A percentile compares a stretch with the other conserved stretches of the same genome.
Evolutionary conservation across 1,140 invertebrate species (phyloP).

Genomic region (Chlorops oryzae): DNA sequence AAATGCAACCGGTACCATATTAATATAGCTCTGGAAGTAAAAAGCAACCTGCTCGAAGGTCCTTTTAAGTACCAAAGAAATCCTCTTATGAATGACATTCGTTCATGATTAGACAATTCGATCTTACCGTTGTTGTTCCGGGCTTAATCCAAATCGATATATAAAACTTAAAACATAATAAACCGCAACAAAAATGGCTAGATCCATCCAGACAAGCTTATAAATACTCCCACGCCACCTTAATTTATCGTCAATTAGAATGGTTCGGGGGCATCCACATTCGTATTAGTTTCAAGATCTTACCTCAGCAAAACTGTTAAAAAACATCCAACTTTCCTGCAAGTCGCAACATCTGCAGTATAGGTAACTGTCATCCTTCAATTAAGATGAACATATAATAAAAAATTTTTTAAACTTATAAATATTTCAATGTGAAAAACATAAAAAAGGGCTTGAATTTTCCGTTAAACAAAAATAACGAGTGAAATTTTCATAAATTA

Average conservation of each 20-base stretch:
- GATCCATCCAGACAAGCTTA: conserved; percentile 89
- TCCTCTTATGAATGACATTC: background rate
- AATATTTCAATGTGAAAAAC: too few species aligned
- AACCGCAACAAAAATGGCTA: conserved; percentile 70
- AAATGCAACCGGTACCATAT: conserved; percentile 78
- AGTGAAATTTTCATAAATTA: too few species aligned
- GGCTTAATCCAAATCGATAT: conserved; percentile 73
- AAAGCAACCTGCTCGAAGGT: conserved; percentile 65
- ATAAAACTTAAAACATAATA: conserved; percentile 77
- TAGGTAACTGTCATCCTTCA: conserved; percentile 38
- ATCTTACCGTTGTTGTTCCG: conserved; percentile 67
- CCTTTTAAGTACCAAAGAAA: conserved; percentile 37
- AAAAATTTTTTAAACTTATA: too few species aligned
- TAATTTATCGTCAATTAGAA: conserved; percentile 46
- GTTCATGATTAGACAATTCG: background rate
- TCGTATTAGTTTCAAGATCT: background rate
- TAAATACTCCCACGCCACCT: conserved; percentile 96
- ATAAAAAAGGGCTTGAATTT: too few species aligned
- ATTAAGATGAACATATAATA: too few species aligned
- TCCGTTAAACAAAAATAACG: too few species aligned
- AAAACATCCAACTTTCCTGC: conserved; percentile 28
- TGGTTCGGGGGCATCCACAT: background rate
- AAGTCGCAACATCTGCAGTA: conserved; percentile 29
- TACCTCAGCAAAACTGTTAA: conserved; percentile 26
- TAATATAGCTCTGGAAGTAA: conserved; percentile 70